A percentile compares a stretch with the other conserved stretches of the same genome.
phyloP scores from a whole-genome alignment of 2,113 vertebrate species.

The Tyto alba region DNA sequence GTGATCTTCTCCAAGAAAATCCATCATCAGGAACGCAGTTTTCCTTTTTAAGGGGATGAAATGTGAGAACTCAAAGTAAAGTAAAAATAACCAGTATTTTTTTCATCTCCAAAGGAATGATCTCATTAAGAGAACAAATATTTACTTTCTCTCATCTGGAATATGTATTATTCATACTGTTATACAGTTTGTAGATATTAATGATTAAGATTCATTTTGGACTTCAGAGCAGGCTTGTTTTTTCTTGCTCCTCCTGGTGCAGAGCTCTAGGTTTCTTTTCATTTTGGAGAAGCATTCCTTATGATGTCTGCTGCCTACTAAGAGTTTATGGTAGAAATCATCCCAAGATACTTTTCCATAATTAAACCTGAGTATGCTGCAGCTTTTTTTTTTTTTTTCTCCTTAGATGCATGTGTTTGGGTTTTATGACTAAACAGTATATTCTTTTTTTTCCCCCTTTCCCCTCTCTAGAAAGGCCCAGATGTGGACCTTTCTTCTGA shows the following conservation, averaged over 20 bases:
- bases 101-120: background rate
- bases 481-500: background rate
- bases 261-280: background rate
- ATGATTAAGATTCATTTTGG: background rate
- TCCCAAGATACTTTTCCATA: background rate
- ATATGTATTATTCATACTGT: constrained; percentile 5
- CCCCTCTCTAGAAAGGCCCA: background rate
- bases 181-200: background rate
- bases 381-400: background rate
- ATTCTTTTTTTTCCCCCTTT: background rate
- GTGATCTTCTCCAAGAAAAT: background rate
- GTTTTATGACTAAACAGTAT: background rate
- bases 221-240: background rate
- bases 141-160: constrained; percentile 21
- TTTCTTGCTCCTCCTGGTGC: background rate
- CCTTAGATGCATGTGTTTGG: background rate
- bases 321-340: background rate
- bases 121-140: constrained; percentile 20
- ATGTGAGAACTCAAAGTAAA: background rate
- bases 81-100: background rate
- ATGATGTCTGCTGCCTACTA: background rate
- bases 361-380: background rate
- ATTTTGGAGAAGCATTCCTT: background rate
- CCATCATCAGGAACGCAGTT: background rate
- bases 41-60: background rate